Evolutionary conservation across 2,113 vertebrate species (phyloP).

Genomic region (Aegithalos caudatus): DNA sequence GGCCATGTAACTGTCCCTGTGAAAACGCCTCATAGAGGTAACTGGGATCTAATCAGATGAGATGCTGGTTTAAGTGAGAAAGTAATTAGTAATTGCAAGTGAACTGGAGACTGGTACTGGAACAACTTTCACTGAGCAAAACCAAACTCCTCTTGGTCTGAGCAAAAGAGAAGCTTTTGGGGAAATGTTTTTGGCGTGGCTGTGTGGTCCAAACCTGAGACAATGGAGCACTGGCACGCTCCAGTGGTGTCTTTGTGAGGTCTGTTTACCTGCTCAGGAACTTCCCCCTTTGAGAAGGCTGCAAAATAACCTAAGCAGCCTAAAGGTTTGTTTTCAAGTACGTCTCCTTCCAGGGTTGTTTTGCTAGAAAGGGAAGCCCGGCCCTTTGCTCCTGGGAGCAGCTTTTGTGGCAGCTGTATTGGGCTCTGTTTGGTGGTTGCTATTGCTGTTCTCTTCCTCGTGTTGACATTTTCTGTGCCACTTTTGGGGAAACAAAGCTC

Average conservation of each 20-base stretch:
- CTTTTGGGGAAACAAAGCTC: not conserved
- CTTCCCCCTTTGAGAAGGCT: not conserved
- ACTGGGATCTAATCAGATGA: not conserved
- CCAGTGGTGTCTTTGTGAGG: not conserved
- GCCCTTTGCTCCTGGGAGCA: not conserved
- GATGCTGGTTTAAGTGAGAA: not conserved
- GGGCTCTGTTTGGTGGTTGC: not conserved
- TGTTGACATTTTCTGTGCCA: not conserved
- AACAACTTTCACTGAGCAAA: not conserved
- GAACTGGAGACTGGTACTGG: not conserved
- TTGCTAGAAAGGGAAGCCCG: not conserved
- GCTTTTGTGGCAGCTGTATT: not conserved
- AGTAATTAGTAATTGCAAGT: not conserved
- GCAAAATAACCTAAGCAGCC: not conserved
- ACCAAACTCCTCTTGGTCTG: not conserved
- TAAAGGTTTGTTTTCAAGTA: not conserved
- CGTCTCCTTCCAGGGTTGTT: not conserved
- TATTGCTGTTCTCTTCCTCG: not conserved
- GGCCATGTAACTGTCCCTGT: not conserved
- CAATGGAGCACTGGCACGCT: not conserved
- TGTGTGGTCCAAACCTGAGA: not conserved
- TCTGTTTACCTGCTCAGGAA: slow-evolving; percentile 5
- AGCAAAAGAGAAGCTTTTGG: not conserved
- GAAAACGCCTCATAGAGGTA: not conserved
- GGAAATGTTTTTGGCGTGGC: not conserved